phyloP scores from a whole-genome alignment of 92 coral and sea anemone genomes.

The Zoanthus solanderi region DNA sequence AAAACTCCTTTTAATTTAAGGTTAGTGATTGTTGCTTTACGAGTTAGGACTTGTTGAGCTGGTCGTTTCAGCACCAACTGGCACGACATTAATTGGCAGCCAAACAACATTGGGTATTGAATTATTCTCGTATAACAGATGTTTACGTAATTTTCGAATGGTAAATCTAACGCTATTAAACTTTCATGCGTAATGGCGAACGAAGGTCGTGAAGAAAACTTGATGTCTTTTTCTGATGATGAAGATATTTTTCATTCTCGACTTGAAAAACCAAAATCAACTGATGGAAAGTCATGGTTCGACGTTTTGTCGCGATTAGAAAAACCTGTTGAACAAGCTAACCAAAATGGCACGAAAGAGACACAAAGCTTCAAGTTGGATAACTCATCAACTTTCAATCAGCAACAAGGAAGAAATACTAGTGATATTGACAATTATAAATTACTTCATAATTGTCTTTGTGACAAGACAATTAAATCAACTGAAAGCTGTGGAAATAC shows the following conservation, averaged over 20 bases:
- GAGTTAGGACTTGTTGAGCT: background rate
- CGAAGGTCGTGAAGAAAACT: slow-evolving; percentile 48
- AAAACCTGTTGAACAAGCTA: background rate
- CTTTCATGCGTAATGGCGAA: slow-evolving; percentile 43
- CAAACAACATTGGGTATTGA: background rate
- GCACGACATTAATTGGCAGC: background rate
- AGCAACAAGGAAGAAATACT: background rate
- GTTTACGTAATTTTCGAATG: background rate
- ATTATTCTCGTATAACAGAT: background rate
- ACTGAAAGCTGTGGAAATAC: background rate
- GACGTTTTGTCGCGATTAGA: slow-evolving; percentile 72
- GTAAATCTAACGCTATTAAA: background rate
- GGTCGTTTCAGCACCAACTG: slow-evolving; percentile 34
- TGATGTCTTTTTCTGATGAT: slow-evolving; percentile 82
- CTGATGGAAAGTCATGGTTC: slow-evolving; percentile 65
- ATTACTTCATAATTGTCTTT: too few relatives aligned
- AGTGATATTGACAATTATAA: background rate
- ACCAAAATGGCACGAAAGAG: background rate
- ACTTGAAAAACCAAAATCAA: slow-evolving; percentile 29
- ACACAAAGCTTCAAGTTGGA: background rate
- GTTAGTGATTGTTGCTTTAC: background rate
- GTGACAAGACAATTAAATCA: background rate
- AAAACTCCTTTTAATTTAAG: background rate
- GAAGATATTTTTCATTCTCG: slow-evolving; percentile 58
- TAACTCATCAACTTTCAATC: background rate